Evolutionary conservation across 2,113 vertebrate species (phyloP).

Genomic region (Phylloscopus trochiloides): DNA sequence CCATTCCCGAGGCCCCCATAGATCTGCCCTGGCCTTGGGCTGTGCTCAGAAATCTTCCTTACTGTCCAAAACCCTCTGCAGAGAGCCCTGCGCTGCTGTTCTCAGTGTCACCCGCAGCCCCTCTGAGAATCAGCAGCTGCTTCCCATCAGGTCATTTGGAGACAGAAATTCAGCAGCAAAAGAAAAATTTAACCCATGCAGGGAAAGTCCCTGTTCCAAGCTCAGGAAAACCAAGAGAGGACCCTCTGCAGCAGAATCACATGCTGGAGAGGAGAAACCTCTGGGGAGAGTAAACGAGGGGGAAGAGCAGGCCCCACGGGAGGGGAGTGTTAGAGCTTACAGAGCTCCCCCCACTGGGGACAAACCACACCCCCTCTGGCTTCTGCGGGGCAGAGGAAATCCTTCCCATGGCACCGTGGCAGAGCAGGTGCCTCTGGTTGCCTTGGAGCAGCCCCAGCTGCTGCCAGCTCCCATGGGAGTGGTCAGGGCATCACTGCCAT

Average conservation of each 20-base stretch:
- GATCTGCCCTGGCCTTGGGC: neutral
- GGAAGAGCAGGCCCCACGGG: rapidly evolving
- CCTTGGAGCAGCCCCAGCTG: neutral
- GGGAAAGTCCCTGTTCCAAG: neutral
- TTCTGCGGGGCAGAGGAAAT: neutral
- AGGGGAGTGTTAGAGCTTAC: neutral
- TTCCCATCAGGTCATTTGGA: neutral
- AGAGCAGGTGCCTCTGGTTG: rapidly evolving
- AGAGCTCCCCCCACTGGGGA: neutral
- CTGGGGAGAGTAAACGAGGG: neutral
- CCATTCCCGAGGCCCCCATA: rapidly evolving
- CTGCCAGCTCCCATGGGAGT: neutral
- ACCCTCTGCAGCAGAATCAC: neutral
- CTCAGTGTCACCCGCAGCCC: neutral
- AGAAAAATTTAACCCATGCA: neutral
- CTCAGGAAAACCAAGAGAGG: neutral
- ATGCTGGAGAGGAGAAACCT: neutral
- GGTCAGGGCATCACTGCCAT: rapidly evolving
- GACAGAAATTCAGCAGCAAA: constrained; percentile 18
- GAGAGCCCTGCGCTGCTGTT: neutral
- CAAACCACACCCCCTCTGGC: rapidly evolving
- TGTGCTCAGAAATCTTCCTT: neutral
- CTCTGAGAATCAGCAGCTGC: neutral
- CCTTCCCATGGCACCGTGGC: rapidly evolving
- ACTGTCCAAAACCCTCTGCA: neutral